phyloP scores from a whole-genome alignment of 2,113 vertebrate species.

The Cephalophus harveyi region DNA sequence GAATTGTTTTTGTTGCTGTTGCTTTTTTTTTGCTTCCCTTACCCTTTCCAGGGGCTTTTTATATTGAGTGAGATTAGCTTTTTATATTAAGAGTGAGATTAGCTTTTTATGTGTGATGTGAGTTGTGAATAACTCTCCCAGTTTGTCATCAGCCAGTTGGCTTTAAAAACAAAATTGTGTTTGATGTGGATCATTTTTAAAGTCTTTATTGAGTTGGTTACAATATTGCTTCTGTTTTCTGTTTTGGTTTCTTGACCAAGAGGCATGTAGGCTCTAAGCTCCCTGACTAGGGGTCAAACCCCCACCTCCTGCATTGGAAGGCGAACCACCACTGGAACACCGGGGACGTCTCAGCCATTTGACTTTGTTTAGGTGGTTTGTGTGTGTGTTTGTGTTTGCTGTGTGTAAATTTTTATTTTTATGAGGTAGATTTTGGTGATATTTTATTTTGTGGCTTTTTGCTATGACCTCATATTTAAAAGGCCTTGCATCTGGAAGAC shows the following conservation, averaged over 20 bases:
- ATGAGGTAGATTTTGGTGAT: not conserved
- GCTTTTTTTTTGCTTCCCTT: not conserved
- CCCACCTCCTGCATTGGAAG: not conserved
- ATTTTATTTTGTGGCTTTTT: not conserved
- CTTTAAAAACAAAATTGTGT: not conserved
- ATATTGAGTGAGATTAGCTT: not conserved
- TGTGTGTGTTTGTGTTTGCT: not conserved
- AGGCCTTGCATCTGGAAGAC: not conserved
- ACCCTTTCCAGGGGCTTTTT: not conserved
- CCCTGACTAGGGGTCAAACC: not conserved
- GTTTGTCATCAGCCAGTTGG: not conserved
- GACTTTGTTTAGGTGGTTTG: not conserved
- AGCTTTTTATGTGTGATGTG: not conserved
- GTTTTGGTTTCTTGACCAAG: not conserved
- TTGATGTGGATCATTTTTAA: not conserved
- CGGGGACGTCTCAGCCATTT: not conserved
- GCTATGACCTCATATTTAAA: not conserved
- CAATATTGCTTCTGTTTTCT: not conserved
- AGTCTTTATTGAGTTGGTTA: not conserved
- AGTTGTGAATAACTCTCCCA: not conserved
- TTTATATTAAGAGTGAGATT: not conserved
- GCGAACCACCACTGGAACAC: not conserved
- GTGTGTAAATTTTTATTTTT: not conserved
- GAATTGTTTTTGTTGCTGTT: accelerated
- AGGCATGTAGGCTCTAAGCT: not conserved